phyloP scores from a whole-genome alignment of 2,888 invertebrate genomes.

The Ophion costatus region DNA sequence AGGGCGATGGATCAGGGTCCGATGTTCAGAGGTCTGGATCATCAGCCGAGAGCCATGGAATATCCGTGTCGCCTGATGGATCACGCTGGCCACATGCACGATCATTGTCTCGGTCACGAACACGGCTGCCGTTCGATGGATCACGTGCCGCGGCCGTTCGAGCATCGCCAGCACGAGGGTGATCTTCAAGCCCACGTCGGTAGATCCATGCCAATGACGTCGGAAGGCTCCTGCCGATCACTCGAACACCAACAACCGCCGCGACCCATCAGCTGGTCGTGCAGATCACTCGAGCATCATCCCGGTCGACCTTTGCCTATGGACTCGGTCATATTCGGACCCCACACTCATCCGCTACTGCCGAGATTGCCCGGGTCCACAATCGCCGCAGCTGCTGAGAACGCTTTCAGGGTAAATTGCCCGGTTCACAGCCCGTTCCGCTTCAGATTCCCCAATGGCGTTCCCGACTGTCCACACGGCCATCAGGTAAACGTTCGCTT shows the following conservation, averaged over 20 bases:
- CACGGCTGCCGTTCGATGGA: conserved; percentile 81
- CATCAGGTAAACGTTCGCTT: conserved; percentile 74
- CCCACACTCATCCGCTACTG: conserved; percentile 85
- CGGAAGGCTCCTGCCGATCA: conserved; percentile 72
- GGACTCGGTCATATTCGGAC: conserved; percentile 84
- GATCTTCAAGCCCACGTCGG: conserved; percentile 65
- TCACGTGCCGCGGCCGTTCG: conserved; percentile 78
- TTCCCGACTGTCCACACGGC: conserved; percentile 84
- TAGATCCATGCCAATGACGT: conserved; percentile 69
- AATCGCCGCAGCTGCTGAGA: conserved; percentile 81
- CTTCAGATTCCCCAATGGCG: conserved; percentile 86
- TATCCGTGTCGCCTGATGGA: conserved; percentile 80
- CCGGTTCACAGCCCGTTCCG: conserved; percentile 91
- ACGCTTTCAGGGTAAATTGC: conserved; percentile 86
- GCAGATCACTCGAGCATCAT: conserved; percentile 82
- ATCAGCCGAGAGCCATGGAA: conserved; percentile 78
- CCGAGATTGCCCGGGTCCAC: conserved; percentile 82
- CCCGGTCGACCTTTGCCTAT: conserved; percentile 83
- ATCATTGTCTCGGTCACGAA: conserved; percentile 78
- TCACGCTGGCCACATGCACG: conserved; percentile 77
- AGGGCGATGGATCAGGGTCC: conserved; percentile 66
- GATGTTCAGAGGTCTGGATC: conserved; percentile 71
- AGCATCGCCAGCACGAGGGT: conserved; percentile 77
- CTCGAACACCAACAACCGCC: conserved; percentile 73
- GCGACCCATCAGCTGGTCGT: conserved; percentile 78